These are phyloP conservation scores for Ptilorrhoa leucosticta DNA, from an alignment of 2,113 vertebrate species.

Conservation along the genomic window DNA sequence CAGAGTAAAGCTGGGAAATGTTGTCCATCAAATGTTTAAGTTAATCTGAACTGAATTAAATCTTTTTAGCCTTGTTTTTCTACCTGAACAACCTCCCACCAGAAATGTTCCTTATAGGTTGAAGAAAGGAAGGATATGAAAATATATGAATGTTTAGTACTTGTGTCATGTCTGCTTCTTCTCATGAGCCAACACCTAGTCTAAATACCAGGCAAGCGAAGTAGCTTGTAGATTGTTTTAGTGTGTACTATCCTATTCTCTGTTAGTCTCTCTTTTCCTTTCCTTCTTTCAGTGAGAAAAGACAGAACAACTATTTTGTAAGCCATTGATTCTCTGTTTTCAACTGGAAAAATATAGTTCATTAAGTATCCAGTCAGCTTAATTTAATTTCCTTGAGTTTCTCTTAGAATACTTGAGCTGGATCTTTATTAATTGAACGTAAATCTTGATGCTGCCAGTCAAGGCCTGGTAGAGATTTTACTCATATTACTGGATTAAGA, in stretches of 20 bases:
- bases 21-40: not conserved
- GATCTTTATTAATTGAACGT: not conserved
- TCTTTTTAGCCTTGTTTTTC: not conserved
- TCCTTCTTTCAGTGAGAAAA: not conserved
- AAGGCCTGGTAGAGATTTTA: not conserved
- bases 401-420: not conserved
- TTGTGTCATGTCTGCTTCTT: not conserved
- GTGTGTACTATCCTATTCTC: not conserved
- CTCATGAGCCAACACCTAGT: not conserved
- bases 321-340: not conserved
- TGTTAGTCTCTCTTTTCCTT: not conserved
- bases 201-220: not conserved
- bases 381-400: not conserved
- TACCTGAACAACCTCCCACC: accelerated
- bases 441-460: not conserved
- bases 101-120: not conserved
- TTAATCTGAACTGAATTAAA: not conserved
- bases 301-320: not conserved
- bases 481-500: not conserved
- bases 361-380: not conserved
- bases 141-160: not conserved
- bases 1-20: not conserved
- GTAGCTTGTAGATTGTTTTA: not conserved
- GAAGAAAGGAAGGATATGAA: not conserved
- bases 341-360: not conserved